These are phyloP conservation scores for Pedetes capensis DNA, from an alignment of 2,113 vertebrate genomes.

Conservation along the genomic window DNA sequence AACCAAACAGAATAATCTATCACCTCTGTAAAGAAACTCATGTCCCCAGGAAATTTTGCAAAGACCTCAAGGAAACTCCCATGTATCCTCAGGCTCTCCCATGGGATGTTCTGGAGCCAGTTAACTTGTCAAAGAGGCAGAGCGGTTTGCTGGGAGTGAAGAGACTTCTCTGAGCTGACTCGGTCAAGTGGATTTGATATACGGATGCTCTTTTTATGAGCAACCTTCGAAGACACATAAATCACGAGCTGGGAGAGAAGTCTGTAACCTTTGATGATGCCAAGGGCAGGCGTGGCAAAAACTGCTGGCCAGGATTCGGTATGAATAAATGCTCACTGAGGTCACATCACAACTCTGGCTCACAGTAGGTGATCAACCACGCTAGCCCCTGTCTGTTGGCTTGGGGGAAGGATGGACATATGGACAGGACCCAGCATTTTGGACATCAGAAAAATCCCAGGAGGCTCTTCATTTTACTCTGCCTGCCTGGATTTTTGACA, in stretches of 20 bases:
- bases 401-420: background rate
- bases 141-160: accelerated
- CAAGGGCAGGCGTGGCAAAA: background rate
- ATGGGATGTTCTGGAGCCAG: background rate
- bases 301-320: background rate
- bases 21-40: background rate
- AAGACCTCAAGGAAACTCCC: background rate
- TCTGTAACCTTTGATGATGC: background rate
- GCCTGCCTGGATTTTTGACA: background rate
- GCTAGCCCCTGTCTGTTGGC: background rate
- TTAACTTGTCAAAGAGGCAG: background rate
- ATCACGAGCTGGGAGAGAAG: background rate
- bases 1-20: accelerated
- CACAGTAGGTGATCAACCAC: accelerated
- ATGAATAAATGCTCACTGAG: accelerated
- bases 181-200: background rate
- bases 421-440: background rate
- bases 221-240: background rate
- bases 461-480: background rate
- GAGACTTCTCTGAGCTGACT: background rate
- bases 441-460: background rate
- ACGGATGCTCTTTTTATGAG: background rate
- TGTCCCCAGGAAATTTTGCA: background rate
- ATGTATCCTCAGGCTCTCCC: accelerated
- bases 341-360: accelerated